A percentile compares a stretch with the other conserved stretches of the same genome.
Conservation (phyloP, 2,797 vertebrate species). For the Gymnodraco acuticeps region DNA sequence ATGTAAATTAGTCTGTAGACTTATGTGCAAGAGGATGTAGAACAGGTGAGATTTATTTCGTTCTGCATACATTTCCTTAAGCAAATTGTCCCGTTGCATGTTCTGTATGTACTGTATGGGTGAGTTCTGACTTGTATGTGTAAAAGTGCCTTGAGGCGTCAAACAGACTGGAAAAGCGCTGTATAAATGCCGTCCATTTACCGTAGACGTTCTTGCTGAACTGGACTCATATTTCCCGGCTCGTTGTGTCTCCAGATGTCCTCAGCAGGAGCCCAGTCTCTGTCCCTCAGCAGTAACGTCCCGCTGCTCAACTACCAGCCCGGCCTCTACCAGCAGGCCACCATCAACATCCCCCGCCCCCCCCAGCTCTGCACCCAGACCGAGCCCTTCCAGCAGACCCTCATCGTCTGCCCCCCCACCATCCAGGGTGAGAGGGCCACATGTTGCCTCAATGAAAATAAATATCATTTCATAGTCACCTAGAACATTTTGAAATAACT, state of each 20-base stretch:
- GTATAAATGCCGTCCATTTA: no score
- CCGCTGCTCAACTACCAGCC: slow-evolving; percentile 96
- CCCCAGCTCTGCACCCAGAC: slow-evolving; percentile 95
- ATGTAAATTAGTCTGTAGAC: neutral
- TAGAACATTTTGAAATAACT: neutral
- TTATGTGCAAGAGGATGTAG: neutral
- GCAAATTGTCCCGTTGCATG: no score
- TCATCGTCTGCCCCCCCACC: slow-evolving; percentile 97
- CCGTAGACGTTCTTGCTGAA: no score
- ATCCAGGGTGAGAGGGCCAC: slow-evolving; percentile 90
- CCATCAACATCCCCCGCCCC: slow-evolving; percentile 94
- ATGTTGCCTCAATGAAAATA: neutral
- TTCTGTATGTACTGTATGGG: no score
- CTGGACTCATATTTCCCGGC: neutral
- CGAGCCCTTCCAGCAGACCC: slow-evolving; percentile 97
- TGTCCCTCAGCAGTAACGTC: slow-evolving; percentile 95
- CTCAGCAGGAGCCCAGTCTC: slow-evolving; percentile 92
- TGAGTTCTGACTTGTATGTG: no score
- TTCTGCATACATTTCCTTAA: no score
- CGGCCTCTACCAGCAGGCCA: slow-evolving; percentile 95
- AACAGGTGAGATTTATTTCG: neutral
- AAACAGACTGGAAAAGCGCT: no score
- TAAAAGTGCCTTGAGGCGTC: no score
- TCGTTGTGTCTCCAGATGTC: slow-evolving; percentile 85
- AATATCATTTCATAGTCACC: neutral